phyloP scores from a whole-genome alignment of 2,888 invertebrate genomes.

The Erpobdella octoculata region DNA sequence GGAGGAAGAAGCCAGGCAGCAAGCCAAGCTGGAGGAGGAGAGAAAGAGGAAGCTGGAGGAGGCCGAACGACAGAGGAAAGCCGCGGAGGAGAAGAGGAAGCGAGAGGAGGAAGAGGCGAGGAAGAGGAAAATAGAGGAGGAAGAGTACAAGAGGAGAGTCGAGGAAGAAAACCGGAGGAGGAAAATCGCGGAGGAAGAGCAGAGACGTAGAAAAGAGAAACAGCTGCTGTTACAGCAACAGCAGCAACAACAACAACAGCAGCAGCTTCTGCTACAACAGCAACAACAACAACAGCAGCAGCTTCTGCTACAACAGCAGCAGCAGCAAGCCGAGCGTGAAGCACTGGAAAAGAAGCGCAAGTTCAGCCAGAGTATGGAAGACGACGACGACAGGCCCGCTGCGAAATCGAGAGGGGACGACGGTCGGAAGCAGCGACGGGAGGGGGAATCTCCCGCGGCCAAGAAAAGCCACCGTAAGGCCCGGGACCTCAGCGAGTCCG shows the following conservation, averaged over 20 bases:
- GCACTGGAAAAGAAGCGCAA: background rate
- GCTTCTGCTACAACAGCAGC: background rate
- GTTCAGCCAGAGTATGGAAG: background rate
- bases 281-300: background rate
- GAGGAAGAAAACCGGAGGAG: conserved; percentile 10
- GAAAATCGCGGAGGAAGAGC: background rate
- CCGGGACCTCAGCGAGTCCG: background rate
- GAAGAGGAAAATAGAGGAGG: conserved; percentile 15
- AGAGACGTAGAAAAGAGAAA: background rate
- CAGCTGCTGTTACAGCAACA: background rate
- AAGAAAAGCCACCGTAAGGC: background rate
- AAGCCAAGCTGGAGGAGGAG: conserved; percentile 8
- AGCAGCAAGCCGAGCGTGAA: background rate
- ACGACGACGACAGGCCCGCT: background rate
- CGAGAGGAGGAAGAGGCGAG: conserved; percentile 19
- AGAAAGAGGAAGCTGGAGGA: conserved; percentile 15
- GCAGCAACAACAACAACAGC: background rate
- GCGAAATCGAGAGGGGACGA: background rate
- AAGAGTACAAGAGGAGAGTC: conserved; percentile 16
- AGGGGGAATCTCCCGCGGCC: background rate
- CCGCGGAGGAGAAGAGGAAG: conserved; percentile 7
- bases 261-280: background rate
- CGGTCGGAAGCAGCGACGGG: background rate
- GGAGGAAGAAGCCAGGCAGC: conserved; percentile 6
- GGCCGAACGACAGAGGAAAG: conserved; percentile 4